Percentiles rank a stretch among this genome's conserved stretches.
Conservation (phyloP, 1,140 invertebrate genomes). For the Gryllus bimaculatus region DNA sequence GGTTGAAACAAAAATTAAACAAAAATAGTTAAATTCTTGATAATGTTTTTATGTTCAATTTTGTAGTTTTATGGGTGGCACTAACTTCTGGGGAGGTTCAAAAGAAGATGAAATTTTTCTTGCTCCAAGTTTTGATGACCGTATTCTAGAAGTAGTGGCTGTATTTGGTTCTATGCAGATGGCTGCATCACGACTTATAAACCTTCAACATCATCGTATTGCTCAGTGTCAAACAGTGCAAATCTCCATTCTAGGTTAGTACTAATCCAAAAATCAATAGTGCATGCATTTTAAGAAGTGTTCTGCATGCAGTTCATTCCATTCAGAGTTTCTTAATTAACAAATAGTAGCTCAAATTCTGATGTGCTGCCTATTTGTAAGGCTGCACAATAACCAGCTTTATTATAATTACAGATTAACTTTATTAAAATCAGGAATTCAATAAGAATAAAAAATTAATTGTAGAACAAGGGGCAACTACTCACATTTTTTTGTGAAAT, state of each 20-base stretch:
- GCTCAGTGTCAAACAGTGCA: constrained; percentile 92
- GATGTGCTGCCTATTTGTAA: too few species aligned
- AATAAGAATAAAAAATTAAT: too few species aligned
- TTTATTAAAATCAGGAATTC: too few species aligned
- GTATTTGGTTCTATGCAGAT: constrained; percentile 96
- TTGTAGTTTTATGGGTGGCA: constrained; percentile 88
- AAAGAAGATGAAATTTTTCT: constrained; percentile 82
- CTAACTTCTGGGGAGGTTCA: constrained; percentile 95
- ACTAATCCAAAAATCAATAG: neutral
- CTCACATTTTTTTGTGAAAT: too few species aligned
- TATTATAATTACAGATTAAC: too few species aligned
- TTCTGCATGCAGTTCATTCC: too few species aligned
- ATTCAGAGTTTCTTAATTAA: too few species aligned
- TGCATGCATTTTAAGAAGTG: too few species aligned
- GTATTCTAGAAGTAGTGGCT: constrained; percentile 88
- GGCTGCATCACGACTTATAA: constrained; percentile 88
- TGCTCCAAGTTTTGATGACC: constrained; percentile 84
- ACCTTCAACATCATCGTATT: constrained; percentile 92
- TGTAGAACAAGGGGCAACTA: too few species aligned
- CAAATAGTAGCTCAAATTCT: too few species aligned
- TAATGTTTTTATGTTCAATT: constrained; percentile 21
- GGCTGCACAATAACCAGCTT: too few species aligned
- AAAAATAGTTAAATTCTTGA: too few species aligned
- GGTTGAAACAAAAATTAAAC: neutral
- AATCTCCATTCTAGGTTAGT: constrained; percentile 79